A percentile compares a stretch with the other conserved stretches of the same genome.
Evolutionary conservation across 2,113 vertebrate species (phyloP).

Genomic region (Marmota monax): DNA sequence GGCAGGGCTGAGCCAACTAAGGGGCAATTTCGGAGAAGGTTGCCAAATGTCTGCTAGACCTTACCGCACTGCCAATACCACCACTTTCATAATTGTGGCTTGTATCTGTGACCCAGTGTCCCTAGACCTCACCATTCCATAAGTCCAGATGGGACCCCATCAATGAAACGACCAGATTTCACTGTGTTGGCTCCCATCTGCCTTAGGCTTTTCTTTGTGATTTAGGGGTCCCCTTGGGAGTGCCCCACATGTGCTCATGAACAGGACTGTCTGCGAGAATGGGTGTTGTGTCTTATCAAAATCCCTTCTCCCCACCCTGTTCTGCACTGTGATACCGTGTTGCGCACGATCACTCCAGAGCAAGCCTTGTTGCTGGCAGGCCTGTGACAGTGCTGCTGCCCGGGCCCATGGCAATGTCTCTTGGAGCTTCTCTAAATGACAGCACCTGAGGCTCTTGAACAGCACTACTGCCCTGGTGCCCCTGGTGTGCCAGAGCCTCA

Average conservation of each 20-base stretch:
- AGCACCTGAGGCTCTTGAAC: neutral
- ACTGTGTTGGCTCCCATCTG: neutral
- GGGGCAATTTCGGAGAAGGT: neutral
- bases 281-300: neutral
- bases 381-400: neutral
- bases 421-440: neutral
- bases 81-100: neutral
- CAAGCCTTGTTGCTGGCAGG: neutral
- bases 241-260: neutral
- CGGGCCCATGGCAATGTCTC: neutral
- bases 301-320: neutral
- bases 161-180: neutral
- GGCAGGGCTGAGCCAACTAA: neutral
- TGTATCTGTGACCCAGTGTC: neutral
- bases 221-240: neutral
- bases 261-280: neutral
- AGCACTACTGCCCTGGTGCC: neutral
- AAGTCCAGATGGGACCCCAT: neutral
- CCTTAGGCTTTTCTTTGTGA: neutral
- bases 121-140: neutral
- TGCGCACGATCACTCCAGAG: neutral
- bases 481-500: neutral
- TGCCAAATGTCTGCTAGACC: neutral
- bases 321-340: neutral
- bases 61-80: accelerated